A percentile compares a stretch with the other conserved stretches of the same genome.
Evolutionary conservation across 1,140 invertebrate genomes (phyloP).

Genomic region (Monochamus saltuarius): DNA sequence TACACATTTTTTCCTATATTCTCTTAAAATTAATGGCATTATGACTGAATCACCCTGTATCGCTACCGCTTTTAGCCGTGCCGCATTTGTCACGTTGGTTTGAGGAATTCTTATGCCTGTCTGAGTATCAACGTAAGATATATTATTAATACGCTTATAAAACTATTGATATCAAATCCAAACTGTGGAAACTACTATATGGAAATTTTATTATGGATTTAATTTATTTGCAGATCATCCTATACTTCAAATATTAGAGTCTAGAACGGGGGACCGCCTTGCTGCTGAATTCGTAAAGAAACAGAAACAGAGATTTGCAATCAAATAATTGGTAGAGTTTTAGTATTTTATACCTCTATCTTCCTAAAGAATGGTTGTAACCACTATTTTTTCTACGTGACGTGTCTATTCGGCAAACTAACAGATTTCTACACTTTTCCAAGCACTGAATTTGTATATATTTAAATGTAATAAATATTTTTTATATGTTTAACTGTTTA

Average conservation of each 20-base stretch:
- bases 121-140: too few relatives aligned
- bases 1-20: too few relatives aligned
- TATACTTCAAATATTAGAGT: conserved; percentile 82
- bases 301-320: conserved; percentile 69
- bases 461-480: conserved; percentile 23
- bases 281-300: conserved; percentile 89
- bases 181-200: too few relatives aligned
- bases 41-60: too few relatives aligned
- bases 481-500: conserved; percentile 14
- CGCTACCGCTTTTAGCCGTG: too few relatives aligned
- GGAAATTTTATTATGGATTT: too few relatives aligned
- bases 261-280: conserved; percentile 77
- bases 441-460: conserved; percentile 27
- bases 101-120: too few relatives aligned
- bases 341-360: conserved; percentile 23
- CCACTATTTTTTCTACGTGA: conserved; percentile 33
- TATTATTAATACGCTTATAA: too few relatives aligned
- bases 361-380: conserved; percentile 22
- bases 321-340: conserved; percentile 38
- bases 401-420: conserved; percentile 19
- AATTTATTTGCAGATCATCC: conserved; percentile 65
- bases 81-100: too few relatives aligned
- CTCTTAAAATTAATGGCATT: too few relatives aligned
- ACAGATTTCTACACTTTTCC: conserved; percentile 22
- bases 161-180: too few relatives aligned